phyloP scores from a whole-genome alignment of 1,140 invertebrate species.

The Coptotermes formosanus region DNA sequence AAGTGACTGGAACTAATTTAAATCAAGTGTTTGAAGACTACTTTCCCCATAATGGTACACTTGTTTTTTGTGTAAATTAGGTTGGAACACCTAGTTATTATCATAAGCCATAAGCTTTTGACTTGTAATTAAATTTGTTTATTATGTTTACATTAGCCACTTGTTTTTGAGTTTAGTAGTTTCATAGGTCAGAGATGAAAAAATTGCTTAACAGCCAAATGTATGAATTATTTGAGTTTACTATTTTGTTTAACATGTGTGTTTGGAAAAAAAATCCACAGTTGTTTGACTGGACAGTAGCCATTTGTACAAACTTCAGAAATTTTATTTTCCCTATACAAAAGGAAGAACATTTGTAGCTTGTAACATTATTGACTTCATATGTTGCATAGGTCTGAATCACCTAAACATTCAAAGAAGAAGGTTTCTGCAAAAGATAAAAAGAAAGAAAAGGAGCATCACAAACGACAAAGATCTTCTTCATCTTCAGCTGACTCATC shows the following conservation, averaged over 20 bases:
- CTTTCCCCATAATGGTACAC: neutral
- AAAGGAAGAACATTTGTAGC: neutral
- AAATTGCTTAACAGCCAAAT: neutral
- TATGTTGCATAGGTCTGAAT: constrained; percentile 33
- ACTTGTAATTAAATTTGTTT: neutral
- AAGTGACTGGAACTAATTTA: neutral
- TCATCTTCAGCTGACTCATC: constrained; percentile 30
- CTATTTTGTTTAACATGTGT: neutral
- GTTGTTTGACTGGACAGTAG: neutral
- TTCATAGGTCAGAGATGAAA: neutral
- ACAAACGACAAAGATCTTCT: constrained; percentile 32
- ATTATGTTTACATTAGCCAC: neutral
- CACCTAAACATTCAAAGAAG: constrained; percentile 35
- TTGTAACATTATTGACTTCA: neutral
- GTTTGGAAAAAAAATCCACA: neutral
- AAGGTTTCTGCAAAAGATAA: constrained; percentile 34
- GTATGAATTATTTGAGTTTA: neutral
- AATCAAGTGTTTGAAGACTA: neutral
- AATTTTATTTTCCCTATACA: neutral
- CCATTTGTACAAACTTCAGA: neutral
- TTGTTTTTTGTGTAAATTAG: neutral
- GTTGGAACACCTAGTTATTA: neutral
- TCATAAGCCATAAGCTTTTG: neutral
- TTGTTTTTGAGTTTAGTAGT: neutral
- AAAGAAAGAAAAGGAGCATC: constrained; percentile 35